A percentile compares a stretch with the other conserved stretches of the same genome.
phyloP scores from a whole-genome alignment of 2,888 invertebrate species.

The Icerya purchasi region DNA sequence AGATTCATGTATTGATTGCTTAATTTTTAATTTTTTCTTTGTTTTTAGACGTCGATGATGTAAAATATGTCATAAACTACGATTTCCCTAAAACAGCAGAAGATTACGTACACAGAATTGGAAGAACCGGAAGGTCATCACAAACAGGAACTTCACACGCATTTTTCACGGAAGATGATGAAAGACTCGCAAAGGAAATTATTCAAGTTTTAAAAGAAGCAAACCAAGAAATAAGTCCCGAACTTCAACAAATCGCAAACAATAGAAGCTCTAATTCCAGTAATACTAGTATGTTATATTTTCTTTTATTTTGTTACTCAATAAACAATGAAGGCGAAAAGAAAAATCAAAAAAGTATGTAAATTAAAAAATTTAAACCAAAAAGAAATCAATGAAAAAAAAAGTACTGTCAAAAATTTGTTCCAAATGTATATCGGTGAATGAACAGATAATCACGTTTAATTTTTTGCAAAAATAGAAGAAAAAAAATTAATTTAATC shows the following conservation, averaged over 20 bases:
- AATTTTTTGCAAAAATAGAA: too few relatives aligned
- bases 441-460: too few relatives aligned
- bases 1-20: constrained; percentile 21
- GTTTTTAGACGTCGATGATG: constrained; percentile 41
- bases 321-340: too few relatives aligned
- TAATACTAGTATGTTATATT: background rate
- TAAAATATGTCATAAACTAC: constrained; percentile 81
- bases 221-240: constrained; percentile 64
- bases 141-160: constrained; percentile 78
- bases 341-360: too few relatives aligned
- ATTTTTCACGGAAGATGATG: constrained; percentile 80
- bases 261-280: background rate
- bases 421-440: too few relatives aligned
- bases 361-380: too few relatives aligned
- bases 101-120: constrained; percentile 84
- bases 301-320: too few relatives aligned
- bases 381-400: too few relatives aligned
- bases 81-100: constrained; percentile 94
- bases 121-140: constrained; percentile 41
- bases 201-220: constrained; percentile 82
- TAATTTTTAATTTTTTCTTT: constrained; percentile 3
- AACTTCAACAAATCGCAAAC: constrained; percentile 22
- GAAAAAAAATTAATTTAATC: too few relatives aligned
- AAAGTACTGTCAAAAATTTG: too few relatives aligned
- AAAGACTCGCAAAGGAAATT: constrained; percentile 75